These are phyloP conservation scores for Dolichoris vasculosae DNA, from an alignment of 1,140 invertebrate species.

Conservation along the genomic window DNA sequence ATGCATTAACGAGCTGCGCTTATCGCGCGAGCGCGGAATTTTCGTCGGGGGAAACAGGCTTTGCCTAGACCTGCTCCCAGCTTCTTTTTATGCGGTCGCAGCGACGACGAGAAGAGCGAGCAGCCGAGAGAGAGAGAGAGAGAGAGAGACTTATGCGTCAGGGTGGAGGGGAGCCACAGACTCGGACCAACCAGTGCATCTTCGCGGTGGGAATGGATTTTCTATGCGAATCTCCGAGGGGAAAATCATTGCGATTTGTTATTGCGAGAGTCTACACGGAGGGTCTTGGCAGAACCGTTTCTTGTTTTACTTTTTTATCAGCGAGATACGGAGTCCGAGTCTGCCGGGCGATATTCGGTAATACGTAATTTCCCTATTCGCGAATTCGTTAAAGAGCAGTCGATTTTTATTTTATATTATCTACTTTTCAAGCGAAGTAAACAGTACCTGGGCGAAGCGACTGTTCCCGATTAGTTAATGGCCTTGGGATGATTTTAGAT, in stretches of 20 bases:
- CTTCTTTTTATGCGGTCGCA: conserved; percentile 21
- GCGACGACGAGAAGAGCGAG: not conserved
- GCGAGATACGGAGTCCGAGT: not conserved
- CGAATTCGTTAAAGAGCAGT: not conserved
- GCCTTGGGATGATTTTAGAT: not conserved
- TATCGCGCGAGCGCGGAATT: conserved; percentile 44
- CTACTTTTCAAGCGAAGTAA: not conserved
- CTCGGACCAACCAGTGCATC: not conserved
- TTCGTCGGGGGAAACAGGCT: conserved; percentile 31
- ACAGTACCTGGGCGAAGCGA: not conserved
- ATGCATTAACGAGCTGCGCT: conserved; percentile 43
- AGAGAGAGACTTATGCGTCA: not conserved
- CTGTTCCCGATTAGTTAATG: not conserved
- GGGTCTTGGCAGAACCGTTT: not conserved
- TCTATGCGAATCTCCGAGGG: not conserved
- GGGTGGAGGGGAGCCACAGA: not conserved
- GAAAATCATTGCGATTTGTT: not conserved
- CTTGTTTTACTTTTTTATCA: not conserved
- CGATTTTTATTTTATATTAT: not conserved
- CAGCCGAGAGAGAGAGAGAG: not conserved
- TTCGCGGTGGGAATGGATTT: not conserved
- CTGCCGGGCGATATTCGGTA: not conserved
- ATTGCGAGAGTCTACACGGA: not conserved
- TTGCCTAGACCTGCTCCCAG: conserved; percentile 18
- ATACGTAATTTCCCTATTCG: not conserved